A percentile compares a stretch with the other conserved stretches of the same genome.
Conservation (phyloP, 2,888 invertebrate species). For the Lithophane socia region DNA sequence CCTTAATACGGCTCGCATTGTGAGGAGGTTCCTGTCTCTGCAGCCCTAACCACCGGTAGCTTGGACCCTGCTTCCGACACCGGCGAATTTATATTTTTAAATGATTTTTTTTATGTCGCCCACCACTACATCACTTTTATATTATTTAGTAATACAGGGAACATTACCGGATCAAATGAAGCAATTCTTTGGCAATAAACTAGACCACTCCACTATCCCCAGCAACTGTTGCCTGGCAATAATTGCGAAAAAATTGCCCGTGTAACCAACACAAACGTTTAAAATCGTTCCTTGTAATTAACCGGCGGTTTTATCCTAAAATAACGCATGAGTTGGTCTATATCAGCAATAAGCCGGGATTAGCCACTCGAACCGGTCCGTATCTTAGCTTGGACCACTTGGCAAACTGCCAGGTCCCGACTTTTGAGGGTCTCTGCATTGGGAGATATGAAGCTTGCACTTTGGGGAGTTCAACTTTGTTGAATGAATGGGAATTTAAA, state of each 20-base stretch:
- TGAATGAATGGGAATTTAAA: constrained; percentile 37
- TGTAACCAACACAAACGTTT: constrained; percentile 17
- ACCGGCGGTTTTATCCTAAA: constrained; percentile 60
- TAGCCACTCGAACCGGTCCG: constrained; percentile 59
- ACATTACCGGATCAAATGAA: background rate
- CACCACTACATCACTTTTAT: no score
- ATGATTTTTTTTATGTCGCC: no score
- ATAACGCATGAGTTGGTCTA: constrained; percentile 64
- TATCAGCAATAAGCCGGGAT: constrained; percentile 64
- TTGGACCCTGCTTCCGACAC: no score
- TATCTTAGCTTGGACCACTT: constrained; percentile 61
- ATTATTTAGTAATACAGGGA: background rate
- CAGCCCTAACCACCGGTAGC: no score
- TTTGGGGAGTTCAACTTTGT: constrained; percentile 30
- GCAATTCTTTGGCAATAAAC: background rate
- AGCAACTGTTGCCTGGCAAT: background rate
- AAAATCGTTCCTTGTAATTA: constrained; percentile 49
- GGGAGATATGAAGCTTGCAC: constrained; percentile 59
- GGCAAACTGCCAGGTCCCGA: constrained; percentile 58
- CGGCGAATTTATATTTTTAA: no score
- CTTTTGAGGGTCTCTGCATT: constrained; percentile 60
- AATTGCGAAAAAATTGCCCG: background rate
- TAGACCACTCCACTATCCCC: background rate
- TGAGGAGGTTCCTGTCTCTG: no score
- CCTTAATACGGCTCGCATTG: no score